Conservation (phyloP, 2,797 vertebrate genomes). For the Podargus strigoides region DNA sequence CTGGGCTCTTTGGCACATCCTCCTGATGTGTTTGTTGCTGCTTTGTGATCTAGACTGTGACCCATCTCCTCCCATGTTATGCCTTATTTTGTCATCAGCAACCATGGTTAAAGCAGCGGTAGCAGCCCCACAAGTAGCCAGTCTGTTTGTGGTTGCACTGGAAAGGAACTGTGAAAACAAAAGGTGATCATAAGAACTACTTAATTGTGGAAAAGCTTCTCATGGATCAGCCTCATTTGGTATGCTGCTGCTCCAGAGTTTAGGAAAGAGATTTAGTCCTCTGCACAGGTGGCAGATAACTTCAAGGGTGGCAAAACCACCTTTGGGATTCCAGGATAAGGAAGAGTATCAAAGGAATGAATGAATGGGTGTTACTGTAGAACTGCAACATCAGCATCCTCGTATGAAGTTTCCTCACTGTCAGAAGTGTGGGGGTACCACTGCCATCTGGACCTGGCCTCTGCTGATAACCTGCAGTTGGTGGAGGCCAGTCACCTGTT, state of each 20-base stretch:
- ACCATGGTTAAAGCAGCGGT: neutral
- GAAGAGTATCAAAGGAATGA: neutral
- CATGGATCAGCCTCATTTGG: neutral
- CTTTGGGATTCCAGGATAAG: neutral
- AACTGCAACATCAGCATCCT: neutral
- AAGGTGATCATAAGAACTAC: neutral
- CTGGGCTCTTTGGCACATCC: neutral
- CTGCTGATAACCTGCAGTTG: too few relatives aligned
- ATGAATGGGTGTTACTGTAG: neutral
- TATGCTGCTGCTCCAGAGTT: neutral
- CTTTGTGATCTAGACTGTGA: fast-evolving
- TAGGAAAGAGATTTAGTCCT: neutral
- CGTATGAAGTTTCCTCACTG: fast-evolving
- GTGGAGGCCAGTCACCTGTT: neutral
- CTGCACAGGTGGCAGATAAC: neutral
- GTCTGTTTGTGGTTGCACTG: neutral
- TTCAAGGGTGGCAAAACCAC: neutral
- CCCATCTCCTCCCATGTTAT: neutral
- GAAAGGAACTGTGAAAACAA: neutral
- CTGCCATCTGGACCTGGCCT: neutral
- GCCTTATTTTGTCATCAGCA: neutral
- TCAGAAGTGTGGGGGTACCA: fast-evolving
- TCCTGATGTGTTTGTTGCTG: neutral
- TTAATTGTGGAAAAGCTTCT: neutral
- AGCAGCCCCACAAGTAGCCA: neutral